Base-by-base conservation (phyloP, 2,888 invertebrate genomes). In the Gandaritis pyraliata region DNA sequence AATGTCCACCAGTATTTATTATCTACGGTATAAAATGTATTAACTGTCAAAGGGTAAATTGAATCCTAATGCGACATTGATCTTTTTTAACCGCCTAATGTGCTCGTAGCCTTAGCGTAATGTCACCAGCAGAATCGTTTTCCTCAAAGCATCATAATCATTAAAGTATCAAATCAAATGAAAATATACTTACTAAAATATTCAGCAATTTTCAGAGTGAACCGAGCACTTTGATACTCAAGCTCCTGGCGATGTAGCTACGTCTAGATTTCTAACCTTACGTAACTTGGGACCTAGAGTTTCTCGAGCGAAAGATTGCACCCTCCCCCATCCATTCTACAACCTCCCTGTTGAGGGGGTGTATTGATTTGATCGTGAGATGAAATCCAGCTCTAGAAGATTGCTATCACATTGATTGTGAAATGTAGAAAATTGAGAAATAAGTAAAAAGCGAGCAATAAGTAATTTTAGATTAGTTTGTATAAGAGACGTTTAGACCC, bases 221-320 rank as follows among this genome's bases (percentile, higher is more conserved):
- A 30, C 48, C 12, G 15, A 49, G 11, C 36, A 15, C 36, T 49
- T 36, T 36, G 49, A 49, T 12, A 36, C 36, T 16, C 16, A 49
- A 36, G 36, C 18, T 8, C 18, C n/a, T 36, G 38, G 38, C 18
- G 38, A 50, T 36, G n/a, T 50, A 30, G 47, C 46, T 29, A 13
- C 16, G 49, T 49, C 49, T 49, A 48, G 48, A 15, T 48, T 48
- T 48, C 49, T 38, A 50, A 50, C 18, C 12, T 49, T 50, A 38
- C 38, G 50, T 50, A 38, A 50, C 50, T 23, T 50, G 38, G 38
- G 18, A 50, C 18, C 50, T 50, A 38, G 38, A 38, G 18, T 38
- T 52, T 52, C 52, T 52, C 41, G 15, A 50, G 49, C 36, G 49
- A 36, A 12, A 15, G 47, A 16, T 33, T 33, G 33, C 33, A 13